Evolutionary conservation across 2,113 vertebrate species (phyloP).

Genomic region (Sylvilagus bachmani): DNA sequence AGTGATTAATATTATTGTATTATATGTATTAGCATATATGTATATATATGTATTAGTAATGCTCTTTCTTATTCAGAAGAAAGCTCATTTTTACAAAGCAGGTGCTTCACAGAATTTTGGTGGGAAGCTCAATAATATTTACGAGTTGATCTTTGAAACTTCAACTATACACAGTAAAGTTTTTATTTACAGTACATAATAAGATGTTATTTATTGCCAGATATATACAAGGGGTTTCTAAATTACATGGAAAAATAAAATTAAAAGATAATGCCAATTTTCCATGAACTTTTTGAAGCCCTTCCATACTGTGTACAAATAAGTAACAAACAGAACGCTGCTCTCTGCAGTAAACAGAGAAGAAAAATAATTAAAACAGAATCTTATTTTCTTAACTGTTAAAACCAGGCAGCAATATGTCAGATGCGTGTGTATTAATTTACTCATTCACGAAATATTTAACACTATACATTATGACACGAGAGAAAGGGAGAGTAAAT

Average conservation of each 20-base stretch:
- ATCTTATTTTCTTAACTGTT: slow-evolving; percentile 13
- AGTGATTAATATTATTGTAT: slow-evolving; percentile 21
- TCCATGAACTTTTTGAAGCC: too few species aligned
- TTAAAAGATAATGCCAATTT: too few species aligned
- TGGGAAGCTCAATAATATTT: neutral
- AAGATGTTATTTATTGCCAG: neutral
- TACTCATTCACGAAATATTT: slow-evolving; percentile 12
- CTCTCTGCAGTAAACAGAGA: neutral
- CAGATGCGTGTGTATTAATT: neutral
- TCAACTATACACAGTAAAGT: neutral
- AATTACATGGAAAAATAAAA: too few species aligned
- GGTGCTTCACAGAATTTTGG: slow-evolving; percentile 25
- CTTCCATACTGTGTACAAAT: neutral
- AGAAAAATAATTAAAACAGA: slow-evolving; percentile 41
- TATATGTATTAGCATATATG: too few species aligned
- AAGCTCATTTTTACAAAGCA: slow-evolving; percentile 1
- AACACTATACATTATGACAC: neutral
- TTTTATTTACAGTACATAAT: neutral
- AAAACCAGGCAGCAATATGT: slow-evolving; percentile 1
- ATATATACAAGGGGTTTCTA: neutral
- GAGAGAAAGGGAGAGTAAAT: neutral
- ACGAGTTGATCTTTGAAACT: slow-evolving; percentile 26
- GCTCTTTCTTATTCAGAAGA: neutral
- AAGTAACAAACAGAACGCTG: neutral
- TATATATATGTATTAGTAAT: neutral